Evolutionary conservation across 2,888 invertebrate species (phyloP).

Genomic region (Salpingus planirostris): DNA sequence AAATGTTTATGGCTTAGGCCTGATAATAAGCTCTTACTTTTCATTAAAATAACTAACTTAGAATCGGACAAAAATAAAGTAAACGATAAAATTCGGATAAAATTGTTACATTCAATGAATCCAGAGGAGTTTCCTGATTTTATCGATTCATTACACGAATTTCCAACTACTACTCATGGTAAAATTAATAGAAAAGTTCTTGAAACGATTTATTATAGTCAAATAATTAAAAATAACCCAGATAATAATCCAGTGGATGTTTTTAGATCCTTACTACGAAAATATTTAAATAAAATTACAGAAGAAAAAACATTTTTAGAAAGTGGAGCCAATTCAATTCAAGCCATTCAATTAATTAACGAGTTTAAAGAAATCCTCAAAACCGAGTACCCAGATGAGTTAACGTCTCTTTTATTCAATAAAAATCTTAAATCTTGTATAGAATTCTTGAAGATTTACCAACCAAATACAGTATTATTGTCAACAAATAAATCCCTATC

Average conservation of each 20-base stretch:
- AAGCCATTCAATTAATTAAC: not conserved
- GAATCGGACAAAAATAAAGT: not conserved
- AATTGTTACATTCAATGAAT: not conserved
- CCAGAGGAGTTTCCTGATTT: not conserved
- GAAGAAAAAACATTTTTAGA: no score
- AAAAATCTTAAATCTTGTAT: not conserved
- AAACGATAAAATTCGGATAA: not conserved
- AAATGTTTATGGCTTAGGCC: not conserved
- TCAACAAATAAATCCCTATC: no score
- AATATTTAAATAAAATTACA: not conserved
- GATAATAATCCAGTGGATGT: not conserved
- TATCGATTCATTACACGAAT: not conserved
- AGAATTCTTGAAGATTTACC: not conserved
- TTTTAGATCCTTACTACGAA: not conserved
- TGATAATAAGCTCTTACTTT: not conserved
- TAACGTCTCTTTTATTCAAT: not conserved
- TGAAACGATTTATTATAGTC: not conserved
- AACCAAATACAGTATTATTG: no score
- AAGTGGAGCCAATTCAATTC: not conserved
- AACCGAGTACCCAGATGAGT: not conserved
- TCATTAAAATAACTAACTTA: not conserved
- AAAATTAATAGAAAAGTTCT: not conserved
- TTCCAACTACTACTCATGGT: not conserved
- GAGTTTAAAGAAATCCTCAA: not conserved
- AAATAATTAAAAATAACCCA: not conserved